Conservation (phyloP, 2,888 invertebrate genomes). For the Patella ulyssiponensis region DNA sequence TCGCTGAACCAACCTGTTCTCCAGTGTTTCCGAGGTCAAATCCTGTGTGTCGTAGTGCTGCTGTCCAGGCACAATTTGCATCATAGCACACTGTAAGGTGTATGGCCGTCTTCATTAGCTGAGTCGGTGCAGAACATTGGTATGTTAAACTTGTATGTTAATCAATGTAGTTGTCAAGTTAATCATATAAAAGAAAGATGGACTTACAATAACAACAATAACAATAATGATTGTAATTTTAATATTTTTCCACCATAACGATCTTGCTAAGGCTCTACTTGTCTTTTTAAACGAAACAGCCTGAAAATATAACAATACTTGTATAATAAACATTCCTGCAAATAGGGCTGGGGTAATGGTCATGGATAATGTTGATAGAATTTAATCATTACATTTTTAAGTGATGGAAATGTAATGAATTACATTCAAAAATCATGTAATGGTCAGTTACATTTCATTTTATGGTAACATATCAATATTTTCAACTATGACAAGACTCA, state of each 20-base stretch:
- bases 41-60: background rate
- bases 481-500: too few species aligned
- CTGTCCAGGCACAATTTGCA: background rate
- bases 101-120: background rate
- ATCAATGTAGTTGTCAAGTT: too few species aligned
- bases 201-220: constrained; percentile 78
- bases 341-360: background rate
- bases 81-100: background rate
- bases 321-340: background rate
- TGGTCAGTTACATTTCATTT: too few species aligned
- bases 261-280: constrained; percentile 87
- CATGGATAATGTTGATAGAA: background rate
- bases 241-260: constrained; percentile 94
- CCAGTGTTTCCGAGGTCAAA: too few species aligned
- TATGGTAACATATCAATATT: too few species aligned
- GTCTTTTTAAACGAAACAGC: constrained; percentile 89
- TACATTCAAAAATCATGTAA: too few species aligned
- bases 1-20: too few species aligned
- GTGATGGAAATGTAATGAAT: too few species aligned
- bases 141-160: too few species aligned
- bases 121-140: background rate
- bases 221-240: constrained; percentile 87
- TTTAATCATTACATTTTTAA: too few species aligned
- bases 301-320: constrained; percentile 75
- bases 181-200: background rate